These are phyloP conservation scores for Oedothorax gibbosus DNA, from an alignment of 1,140 invertebrate genomes.

Conservation along the genomic window DNA sequence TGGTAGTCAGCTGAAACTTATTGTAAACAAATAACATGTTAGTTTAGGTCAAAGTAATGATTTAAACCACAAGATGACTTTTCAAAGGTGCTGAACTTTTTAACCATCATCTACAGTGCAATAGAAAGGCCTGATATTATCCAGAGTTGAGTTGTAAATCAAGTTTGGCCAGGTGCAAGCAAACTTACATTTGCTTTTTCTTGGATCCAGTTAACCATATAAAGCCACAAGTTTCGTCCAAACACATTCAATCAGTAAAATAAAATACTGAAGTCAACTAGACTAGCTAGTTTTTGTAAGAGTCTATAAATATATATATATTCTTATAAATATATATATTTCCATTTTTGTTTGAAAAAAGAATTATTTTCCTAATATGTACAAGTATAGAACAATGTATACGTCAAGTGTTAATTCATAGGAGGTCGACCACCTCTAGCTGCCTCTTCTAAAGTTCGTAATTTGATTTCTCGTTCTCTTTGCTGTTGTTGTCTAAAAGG, in stretches of 20 bases:
- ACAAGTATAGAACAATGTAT: background rate
- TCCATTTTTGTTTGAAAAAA: background rate
- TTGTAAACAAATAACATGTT: too few species aligned
- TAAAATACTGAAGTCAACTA: constrained; percentile 34
- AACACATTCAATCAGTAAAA: background rate
- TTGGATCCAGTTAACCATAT: too few species aligned
- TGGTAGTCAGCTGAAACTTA: too few species aligned
- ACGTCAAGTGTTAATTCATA: constrained; percentile 29
- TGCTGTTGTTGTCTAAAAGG: constrained; percentile 75
- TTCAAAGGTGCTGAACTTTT: too few species aligned
- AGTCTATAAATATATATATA: constrained; percentile 27
- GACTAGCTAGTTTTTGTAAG: background rate
- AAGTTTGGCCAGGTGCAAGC: too few species aligned
- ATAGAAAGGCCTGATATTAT: too few species aligned
- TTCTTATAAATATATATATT: constrained; percentile 42
- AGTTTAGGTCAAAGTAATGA: too few species aligned
- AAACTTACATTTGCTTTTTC: too few species aligned
- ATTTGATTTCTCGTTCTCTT: constrained; percentile 84
- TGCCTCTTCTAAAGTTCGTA: constrained; percentile 85
- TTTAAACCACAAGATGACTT: too few species aligned
- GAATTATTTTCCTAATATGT: constrained; percentile 21
- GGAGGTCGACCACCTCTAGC: constrained; percentile 74
- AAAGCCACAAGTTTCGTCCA: too few species aligned
- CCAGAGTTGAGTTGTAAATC: too few species aligned
- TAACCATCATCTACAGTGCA: too few species aligned